Conservation (phyloP, 1,140 invertebrate genomes). For the Monomorium pharaonis region DNA sequence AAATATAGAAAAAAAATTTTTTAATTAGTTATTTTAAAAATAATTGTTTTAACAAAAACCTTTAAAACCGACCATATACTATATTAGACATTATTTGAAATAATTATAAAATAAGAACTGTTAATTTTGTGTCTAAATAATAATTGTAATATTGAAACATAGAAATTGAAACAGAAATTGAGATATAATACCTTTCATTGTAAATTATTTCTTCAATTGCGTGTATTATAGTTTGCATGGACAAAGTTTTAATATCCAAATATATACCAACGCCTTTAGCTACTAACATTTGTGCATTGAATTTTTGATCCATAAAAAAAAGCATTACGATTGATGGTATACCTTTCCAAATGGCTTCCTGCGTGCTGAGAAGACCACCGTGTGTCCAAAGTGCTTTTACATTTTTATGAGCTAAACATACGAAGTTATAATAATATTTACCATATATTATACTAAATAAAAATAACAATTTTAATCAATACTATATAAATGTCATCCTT, state of each 20-base stretch:
- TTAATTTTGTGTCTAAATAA: background rate
- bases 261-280: constrained; percentile 82
- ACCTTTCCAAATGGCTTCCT: constrained; percentile 90
- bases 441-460: no score
- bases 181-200: constrained; percentile 32
- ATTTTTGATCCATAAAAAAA: constrained; percentile 88
- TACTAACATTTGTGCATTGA: constrained; percentile 85
- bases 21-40: background rate
- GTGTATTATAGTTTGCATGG: background rate
- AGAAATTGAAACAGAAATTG: no score
- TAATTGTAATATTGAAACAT: background rate
- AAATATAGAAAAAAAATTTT: background rate
- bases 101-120: background rate
- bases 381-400: constrained; percentile 90
- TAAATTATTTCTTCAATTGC: constrained; percentile 29
- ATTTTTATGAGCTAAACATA: constrained; percentile 87
- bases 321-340: constrained; percentile 90
- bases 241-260: constrained; percentile 71
- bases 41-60: background rate
- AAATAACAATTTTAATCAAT: no score
- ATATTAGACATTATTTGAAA: background rate
- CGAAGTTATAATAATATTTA: background rate
- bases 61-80: background rate
- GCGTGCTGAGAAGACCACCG: constrained; percentile 89
- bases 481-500: no score